Percentiles rank a stretch among this genome's conserved stretches.
Evolutionary conservation across 2,113 vertebrate genomes (phyloP).

Genomic region (Rattus norvegicus): GRCr8 NC_086020.1:202324001-202324500

Average conservation of each 20-base stretch:
- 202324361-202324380: background rate
- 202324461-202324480: background rate
- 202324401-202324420: background rate
- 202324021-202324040: background rate
- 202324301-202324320: background rate
- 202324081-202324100: background rate
- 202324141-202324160: background rate
- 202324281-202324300: background rate
- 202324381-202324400: background rate
- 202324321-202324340: background rate
- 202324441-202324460: background rate
- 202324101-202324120: background rate
- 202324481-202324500: background rate
- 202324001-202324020: background rate
- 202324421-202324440: background rate
- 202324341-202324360: conserved; percentile 32
- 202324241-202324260: background rate
- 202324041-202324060: background rate
- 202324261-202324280: background rate
- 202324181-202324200: background rate
- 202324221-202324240: background rate
- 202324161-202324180: background rate
- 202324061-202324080: too few species aligned
- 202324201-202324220: background rate
- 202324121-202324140: background rate